phyloP scores from a whole-genome alignment of 2,888 invertebrate genomes.

The Agonum fuliginosum region DNA sequence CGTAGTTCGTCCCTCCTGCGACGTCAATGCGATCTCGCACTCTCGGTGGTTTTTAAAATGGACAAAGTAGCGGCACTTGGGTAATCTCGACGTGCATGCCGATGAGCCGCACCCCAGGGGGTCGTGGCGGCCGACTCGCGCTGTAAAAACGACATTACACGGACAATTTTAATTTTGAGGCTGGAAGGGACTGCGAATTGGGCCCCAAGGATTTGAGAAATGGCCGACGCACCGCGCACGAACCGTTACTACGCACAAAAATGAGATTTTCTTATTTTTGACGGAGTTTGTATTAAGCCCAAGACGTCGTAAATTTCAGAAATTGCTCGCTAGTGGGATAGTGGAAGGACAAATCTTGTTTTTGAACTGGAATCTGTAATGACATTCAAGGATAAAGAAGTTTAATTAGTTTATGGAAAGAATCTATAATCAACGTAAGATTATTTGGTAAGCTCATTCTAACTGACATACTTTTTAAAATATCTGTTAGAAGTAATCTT shows the following conservation, averaged over 20 bases:
- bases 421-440: too few species aligned
- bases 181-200: constrained; percentile 56
- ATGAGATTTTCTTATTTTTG: constrained; percentile 55
- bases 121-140: constrained; percentile 22
- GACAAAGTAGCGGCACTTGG: constrained; percentile 50
- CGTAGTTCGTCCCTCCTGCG: too few species aligned
- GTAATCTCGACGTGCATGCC: constrained; percentile 51
- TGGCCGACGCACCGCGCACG: constrained; percentile 5
- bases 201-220: constrained; percentile 49
- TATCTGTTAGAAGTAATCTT: too few species aligned
- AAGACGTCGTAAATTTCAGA: constrained; percentile 37
- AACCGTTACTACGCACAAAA: constrained; percentile 35
- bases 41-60: constrained; percentile 35
- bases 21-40: not conserved
- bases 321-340: constrained; percentile 25
- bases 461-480: too few species aligned
- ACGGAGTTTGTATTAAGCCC: constrained; percentile 53
- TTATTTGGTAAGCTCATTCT: too few species aligned
- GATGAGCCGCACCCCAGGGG: constrained; percentile 25
- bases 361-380: too few species aligned
- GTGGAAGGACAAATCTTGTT: too few species aligned
- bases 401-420: too few species aligned
- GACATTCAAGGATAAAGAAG: too few species aligned
- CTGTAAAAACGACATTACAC: constrained; percentile 58
- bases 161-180: constrained; percentile 57